Evolutionary conservation across 2,797 vertebrate genomes (phyloP), one percentile per base, ranked within the genome.

Genomic region (Gephyroberyx darwinii): DNA sequence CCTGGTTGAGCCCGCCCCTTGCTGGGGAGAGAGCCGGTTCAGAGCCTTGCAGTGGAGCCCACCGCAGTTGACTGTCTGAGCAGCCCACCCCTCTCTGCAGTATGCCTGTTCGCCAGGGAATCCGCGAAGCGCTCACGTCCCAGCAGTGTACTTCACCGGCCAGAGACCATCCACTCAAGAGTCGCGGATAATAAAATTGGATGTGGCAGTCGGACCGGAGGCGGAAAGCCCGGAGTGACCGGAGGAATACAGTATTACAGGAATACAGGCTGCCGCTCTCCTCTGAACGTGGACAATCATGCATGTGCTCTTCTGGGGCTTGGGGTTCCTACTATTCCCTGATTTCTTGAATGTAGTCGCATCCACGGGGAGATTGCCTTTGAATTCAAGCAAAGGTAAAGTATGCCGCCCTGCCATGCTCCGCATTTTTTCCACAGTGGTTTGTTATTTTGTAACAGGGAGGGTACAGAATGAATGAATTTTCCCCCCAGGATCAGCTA

Each of bases 331-430:
- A 66, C 89, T 95, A 68, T 92, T 96, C 91, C 92, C 90, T 84
- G 94, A 93, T 81, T 88, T 94, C 78, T 91, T 94, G 80, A 93
- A 90, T 87, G 93, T 91, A 85, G 89, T 92, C 81, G 90, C 92
- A 77, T 93, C 91, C 66, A 90, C 94, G 69, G 93, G 92, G 86
- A 94, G 88, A 84, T 85, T 93, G 85, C 93, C 89, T 80, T 89
- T 93, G 90, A 94, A 94, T 85, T 93, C 94, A 55, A 94, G 91
- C 90, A 91, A 95, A 95, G 96, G 97, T 97, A 97, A 95, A 88
- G 84, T 76, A 85, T 89, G 70, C 57, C 69, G 45, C 70, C 70
- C 69, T 77, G 71, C 65, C 70, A 72, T 37, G 13, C 31, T n/a
- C 16, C 1, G 33, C 50, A 16, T 72, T 59, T 61, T 37, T 17